Evolutionary conservation across 1,140 invertebrate species (phyloP), one percentile per base, ranked within the genome.

Genomic region (Diorhabda carinulata): DNA sequence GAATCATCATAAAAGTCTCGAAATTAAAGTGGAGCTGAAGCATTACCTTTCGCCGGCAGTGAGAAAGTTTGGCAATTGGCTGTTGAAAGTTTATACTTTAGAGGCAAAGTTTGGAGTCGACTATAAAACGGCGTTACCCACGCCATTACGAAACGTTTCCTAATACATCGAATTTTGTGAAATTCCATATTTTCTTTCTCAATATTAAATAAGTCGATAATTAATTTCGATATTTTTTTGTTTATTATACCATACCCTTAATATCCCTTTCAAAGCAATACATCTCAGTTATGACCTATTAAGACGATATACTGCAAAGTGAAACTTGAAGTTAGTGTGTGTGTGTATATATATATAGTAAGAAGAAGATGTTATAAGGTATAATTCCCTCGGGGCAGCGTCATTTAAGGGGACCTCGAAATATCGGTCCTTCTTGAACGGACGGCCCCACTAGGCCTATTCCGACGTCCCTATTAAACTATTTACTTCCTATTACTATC

Each of bases 1-100:
- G 69, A 73, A 74, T 75, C 70, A 74, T 72, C 72, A 75, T 75
- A 75, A 75, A 74, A 72, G 68, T 72, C 69, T 66, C 65, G 61
- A 72, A 72, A 74, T 74, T 72, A 72, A 74, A 74, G 57, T 67
- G 44, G 43, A 47, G 47, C 47, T 56, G 8, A 43, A 43, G 43
- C 61, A 65, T 65, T 65, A 65, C 64, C 47, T 57, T 40, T 40
- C 40, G 52, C 47, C 41, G n/a, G 57, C 10, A 67, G 60, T 25
- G 57, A 41, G 57, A 65, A 67, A 60, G 65, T 67, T 67, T 59
- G 5, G 9, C 41, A 47, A 67, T 60, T 67, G 65, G 65, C 57
- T 67, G 57, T 65, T 65, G 57, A 65, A 65, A 65, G 64, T 65
- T 65, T 65, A 57, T 65, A 65, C 41, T 57, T 44, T 62, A 41